A percentile compares a stretch with the other conserved stretches of the same genome.
These are phyloP conservation scores for Nothura maculosa DNA, from an alignment of 2,797 vertebrate genomes.

Conservation along the genomic window DNA sequence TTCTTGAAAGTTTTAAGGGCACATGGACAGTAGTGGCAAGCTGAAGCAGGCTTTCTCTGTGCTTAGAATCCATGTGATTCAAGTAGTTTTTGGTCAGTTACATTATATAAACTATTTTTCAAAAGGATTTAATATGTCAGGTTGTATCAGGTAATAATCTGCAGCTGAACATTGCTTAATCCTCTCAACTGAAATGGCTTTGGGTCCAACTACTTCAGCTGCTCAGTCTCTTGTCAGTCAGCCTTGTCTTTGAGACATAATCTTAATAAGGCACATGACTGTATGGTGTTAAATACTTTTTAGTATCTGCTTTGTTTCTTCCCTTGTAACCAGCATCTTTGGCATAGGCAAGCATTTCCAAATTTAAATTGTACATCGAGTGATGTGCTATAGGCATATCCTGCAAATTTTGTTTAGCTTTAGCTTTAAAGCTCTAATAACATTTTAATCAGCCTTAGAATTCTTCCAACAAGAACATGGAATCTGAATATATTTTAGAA, in stretches of 20 bases:
- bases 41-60: background rate
- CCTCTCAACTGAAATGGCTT: background rate
- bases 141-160: too few relatives aligned
- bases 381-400: background rate
- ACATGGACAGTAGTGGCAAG: rapidly evolving
- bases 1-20: rapidly evolving
- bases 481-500: background rate
- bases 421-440: background rate
- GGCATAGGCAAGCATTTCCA: background rate
- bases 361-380: background rate
- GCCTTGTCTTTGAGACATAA: background rate
- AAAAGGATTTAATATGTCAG: too few relatives aligned
- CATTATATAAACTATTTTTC: too few relatives aligned
- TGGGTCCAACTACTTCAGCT: background rate
- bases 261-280: background rate
- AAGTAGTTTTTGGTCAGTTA: background rate
- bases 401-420: background rate
- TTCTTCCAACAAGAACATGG: background rate
- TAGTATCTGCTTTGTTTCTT: background rate
- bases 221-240: background rate
- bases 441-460: background rate
- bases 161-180: background rate
- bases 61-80: background rate
- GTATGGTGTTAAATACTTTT: background rate
- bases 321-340: background rate